phyloP scores from a whole-genome alignment of 1,140 invertebrate species.

The Holotrichia oblita region DNA sequence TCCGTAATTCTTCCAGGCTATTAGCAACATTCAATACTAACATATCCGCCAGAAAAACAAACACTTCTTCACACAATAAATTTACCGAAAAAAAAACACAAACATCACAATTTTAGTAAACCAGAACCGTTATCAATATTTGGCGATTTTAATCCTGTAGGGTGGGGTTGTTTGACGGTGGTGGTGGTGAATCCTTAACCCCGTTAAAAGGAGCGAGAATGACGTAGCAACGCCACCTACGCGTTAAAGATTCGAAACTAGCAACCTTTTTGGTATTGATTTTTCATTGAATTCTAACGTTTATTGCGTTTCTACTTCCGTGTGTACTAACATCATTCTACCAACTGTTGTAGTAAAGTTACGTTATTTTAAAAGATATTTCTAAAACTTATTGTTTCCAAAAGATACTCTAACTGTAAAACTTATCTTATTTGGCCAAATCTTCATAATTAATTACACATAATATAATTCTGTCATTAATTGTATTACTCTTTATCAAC shows the following conservation, averaged over 20 bases:
- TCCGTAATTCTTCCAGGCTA: background rate
- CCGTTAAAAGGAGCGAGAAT: background rate
- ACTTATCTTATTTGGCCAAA: too few species aligned
- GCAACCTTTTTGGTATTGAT: background rate
- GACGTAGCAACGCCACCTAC: background rate
- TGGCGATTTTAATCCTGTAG: slow-evolving; percentile 6
- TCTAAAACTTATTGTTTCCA: background rate
- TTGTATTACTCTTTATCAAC: too few species aligned
- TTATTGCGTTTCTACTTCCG: background rate
- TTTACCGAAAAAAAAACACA: background rate
- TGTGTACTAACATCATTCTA: background rate
- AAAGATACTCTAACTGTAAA: too few species aligned
- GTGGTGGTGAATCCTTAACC: slow-evolving; percentile 15
- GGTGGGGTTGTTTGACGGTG: slow-evolving; percentile 5
- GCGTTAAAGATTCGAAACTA: background rate
- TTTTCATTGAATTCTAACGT: background rate
- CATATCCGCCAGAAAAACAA: background rate
- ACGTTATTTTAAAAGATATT: background rate
- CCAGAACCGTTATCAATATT: background rate
- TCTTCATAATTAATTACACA: too few species aligned
- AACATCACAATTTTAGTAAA: background rate
- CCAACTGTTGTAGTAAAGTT: background rate
- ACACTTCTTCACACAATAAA: background rate
- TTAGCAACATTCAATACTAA: background rate
- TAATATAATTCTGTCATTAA: too few species aligned